phyloP scores from a whole-genome alignment of 2,888 invertebrate genomes.

The Marronus borbonicus region DNA sequence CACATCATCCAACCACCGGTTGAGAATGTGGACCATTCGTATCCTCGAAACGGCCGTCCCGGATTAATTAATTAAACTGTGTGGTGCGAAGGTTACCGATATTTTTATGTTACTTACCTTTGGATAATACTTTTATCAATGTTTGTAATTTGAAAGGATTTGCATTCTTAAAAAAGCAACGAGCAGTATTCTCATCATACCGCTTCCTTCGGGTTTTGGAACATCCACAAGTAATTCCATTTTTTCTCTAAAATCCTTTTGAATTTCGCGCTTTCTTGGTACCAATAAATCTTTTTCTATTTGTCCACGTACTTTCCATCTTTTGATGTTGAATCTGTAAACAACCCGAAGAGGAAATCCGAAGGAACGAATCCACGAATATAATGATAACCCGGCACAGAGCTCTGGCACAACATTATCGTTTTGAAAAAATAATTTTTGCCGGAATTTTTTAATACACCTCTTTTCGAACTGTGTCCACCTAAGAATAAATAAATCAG shows the following conservation, averaged over 20 bases:
- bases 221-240: slow-evolving; percentile 45
- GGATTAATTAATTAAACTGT: too few relatives aligned
- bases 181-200: slow-evolving; percentile 53
- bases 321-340: not conserved
- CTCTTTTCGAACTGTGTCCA: too few relatives aligned
- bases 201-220: slow-evolving; percentile 54
- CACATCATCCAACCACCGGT: too few relatives aligned
- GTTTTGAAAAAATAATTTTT: too few relatives aligned
- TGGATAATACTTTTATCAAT: too few relatives aligned
- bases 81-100: too few relatives aligned
- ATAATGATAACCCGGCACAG: not conserved
- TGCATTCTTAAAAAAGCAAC: slow-evolving; percentile 58
- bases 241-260: slow-evolving; percentile 22
- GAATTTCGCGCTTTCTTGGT: slow-evolving; percentile 42
- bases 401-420: too few relatives aligned
- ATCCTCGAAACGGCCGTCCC: too few relatives aligned
- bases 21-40: too few relatives aligned
- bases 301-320: slow-evolving; percentile 5
- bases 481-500: too few relatives aligned
- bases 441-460: too few relatives aligned
- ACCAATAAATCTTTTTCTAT: slow-evolving; percentile 44
- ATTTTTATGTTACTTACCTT: too few relatives aligned
- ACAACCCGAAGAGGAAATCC: not conserved
- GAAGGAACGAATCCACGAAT: slow-evolving; percentile 1
- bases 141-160: slow-evolving; percentile 8